A percentile compares a stretch with the other conserved stretches of the same genome.
phyloP scores from a whole-genome alignment of 2,888 invertebrate genomes.

The Esperia sulphurella region DNA sequence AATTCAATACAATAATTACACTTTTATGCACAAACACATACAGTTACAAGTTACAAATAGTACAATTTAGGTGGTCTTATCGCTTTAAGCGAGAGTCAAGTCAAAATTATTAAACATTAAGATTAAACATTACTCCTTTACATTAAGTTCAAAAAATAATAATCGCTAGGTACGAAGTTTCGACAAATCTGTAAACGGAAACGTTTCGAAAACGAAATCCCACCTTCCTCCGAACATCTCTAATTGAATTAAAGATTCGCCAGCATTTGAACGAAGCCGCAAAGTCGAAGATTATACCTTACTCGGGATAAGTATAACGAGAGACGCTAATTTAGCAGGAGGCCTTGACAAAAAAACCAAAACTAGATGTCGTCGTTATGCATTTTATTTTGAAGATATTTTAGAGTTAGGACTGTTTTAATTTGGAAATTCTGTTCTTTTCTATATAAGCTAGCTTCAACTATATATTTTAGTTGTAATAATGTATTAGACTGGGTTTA shows the following conservation, averaged over 20 bases:
- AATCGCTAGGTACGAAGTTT: background rate
- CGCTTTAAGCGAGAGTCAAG: no score
- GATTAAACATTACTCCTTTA: no score
- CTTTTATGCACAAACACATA: no score
- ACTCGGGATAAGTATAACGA: conserved; percentile 28
- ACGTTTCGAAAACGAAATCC: background rate
- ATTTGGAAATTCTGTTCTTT: no score
- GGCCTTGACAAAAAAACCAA: conserved; percentile 22
- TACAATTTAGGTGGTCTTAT: no score
- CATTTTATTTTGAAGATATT: conserved; percentile 9
- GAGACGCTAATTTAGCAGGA: conserved; percentile 24
- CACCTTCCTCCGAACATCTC: conserved; percentile 5
- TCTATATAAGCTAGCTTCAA: no score
- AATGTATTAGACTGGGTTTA: no score
- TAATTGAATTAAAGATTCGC: conserved; percentile 61
- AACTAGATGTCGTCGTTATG: conserved; percentile 27
- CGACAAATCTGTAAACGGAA: background rate
- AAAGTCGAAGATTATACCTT: conserved; percentile 50
- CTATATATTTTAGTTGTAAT: no score
- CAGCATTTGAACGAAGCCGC: conserved; percentile 39
- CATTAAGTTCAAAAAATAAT: background rate
- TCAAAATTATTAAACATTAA: no score
- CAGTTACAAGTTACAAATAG: no score
- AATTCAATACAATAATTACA: no score
- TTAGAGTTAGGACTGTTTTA: no score